Evolutionary conservation across 23 tunicate species (phyloP), one percentile per base, ranked within the genome.

Genomic region (Halocynthia aurantium): DNA sequence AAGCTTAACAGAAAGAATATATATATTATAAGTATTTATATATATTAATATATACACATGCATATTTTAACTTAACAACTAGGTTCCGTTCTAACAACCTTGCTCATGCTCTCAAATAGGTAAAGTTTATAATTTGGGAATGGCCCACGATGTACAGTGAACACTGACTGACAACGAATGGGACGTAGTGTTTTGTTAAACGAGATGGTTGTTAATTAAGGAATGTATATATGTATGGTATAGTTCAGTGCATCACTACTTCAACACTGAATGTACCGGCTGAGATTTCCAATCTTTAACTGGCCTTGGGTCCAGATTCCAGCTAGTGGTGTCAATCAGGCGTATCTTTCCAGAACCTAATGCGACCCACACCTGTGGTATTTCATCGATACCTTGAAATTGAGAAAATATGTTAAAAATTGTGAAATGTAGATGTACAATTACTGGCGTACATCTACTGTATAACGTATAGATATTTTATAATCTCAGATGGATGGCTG

Each of bases 251-350:
- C 44, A 31, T 31, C 44, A 31, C 4, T 31, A 4, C 44, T 31
- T 31, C 4, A 58, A 58, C 17, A 58, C 63, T 13, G 15, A 13
- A 56, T 81, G 12, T 58, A 88, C 95, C 77, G 78, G 84, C 17
- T 88, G 71, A 11, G 85, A 71, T 0, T 60, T 51, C 69, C 84
- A 88, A 44, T 88, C 95, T 58, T 83, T 88, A 51, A 88, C 84
- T 44, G 95, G 88, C 7, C 81, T 53, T 8, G 84, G 57, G 63
- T 88, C 95, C 2, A 88, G 78, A 7, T 19, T 80, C 95, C 95
- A 88, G 11, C 62, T 73, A 5, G 88, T 83, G 53, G 88, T 81
- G 71, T 83, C 85, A 15, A 88, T 65, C 51, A 79, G 72, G 18
- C 95, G 76, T 49, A 88, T 72, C 57, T 79, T 84, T n/a, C 83